Conservation (phyloP, 2,113 vertebrate species). For the Arenaria interpres region DNA sequence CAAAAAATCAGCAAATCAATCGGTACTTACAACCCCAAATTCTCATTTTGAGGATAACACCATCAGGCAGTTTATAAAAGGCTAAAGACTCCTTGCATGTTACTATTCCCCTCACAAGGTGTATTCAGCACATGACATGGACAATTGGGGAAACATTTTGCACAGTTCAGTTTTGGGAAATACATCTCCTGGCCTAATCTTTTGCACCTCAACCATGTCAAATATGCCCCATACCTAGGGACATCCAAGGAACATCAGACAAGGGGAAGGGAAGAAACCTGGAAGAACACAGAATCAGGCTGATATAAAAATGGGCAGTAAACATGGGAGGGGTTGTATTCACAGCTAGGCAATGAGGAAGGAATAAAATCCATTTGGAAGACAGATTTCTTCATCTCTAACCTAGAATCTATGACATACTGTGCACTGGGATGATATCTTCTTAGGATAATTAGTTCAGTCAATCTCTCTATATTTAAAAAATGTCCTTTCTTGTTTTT, state of each 20-base stretch:
- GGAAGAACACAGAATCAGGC: neutral
- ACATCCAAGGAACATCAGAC: neutral
- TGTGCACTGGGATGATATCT: fast-evolving
- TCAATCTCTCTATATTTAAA: neutral
- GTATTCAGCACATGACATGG: neutral
- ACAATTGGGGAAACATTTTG: neutral
- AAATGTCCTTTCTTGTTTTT: neutral
- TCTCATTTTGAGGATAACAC: neutral
- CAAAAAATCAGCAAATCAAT: neutral
- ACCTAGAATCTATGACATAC: neutral
- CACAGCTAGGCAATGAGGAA: neutral
- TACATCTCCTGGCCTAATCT: neutral
- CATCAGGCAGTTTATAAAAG: neutral
- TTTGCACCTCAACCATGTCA: neutral
- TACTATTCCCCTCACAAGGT: neutral
- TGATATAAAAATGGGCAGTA: neutral
- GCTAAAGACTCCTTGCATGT: neutral
- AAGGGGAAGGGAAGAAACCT: neutral
- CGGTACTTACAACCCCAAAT: neutral
- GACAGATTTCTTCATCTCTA: neutral
- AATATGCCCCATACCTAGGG: neutral
- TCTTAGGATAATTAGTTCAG: neutral
- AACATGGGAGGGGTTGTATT: neutral
- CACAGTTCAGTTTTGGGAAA: neutral
- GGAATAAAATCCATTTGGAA: neutral